Base-by-base conservation (phyloP, 2,797 vertebrate species). In the Aotus griseimembra region DNA sequence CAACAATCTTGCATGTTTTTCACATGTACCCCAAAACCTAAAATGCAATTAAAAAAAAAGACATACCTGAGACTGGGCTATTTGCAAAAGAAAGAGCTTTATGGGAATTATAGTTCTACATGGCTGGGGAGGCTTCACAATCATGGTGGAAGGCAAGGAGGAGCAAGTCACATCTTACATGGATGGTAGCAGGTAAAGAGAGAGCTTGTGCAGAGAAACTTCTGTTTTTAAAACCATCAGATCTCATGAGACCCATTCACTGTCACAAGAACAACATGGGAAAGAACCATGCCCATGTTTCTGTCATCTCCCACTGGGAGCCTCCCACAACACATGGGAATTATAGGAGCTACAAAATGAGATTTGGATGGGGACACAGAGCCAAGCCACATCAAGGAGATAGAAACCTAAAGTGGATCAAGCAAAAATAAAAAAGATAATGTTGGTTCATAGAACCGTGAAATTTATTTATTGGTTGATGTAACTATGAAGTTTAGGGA, bases 391-490 rank as follows among this genome's bases (percentile, higher is more conserved):
- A n/a, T n/a, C 61, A n/a, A 67, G 17, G 61, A 90, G 10, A 64
- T 9, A 70, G 20, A 93, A 79, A 73, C 5, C 70, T 36, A 50
- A 82, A 67, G 33, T 39, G 2, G 2, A 19, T 44, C 58, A 57
- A 75, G 19, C 33, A 96, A 64, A 80, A 86, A 64, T 50, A 58
- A 94, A 93, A 93, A 61, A 41, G 13, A 28, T 44, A 4, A 9
- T 6, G 9, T 28, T 64, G 15, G 4, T 10, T 75, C 81, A 77
- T 0, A 0, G 36, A 39, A 76, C 1, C 41, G 33, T 5, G 19
- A 46, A 50, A 4, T 48, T 48, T 72, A 83, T 86, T 67, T 52
- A 57, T 28, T 57, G 24, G 4, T 8, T 75, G 73, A 77, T 0
- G 0, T 46, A 39, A 76, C 0, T 52, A 24, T 5, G 19, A 72